These are phyloP conservation scores for Colius striatus DNA, from an alignment of 2,113 vertebrate species.

Conservation along the genomic window DNA sequence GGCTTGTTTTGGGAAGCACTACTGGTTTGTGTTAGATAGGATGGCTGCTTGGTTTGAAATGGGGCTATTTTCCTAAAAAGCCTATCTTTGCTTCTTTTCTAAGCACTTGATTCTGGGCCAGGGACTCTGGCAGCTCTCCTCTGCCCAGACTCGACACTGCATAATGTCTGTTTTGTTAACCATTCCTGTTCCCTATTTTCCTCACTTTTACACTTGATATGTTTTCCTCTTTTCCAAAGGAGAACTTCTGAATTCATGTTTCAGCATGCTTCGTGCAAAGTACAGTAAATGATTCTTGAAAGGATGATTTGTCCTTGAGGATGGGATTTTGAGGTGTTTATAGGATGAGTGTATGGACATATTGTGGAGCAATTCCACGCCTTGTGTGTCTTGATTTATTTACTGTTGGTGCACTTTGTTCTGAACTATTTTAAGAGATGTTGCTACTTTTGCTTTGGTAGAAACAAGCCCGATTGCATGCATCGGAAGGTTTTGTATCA, in stretches of 20 bases:
- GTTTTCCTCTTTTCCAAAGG: not conserved
- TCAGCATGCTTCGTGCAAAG: not conserved
- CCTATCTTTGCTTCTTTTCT: not conserved
- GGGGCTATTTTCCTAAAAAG: not conserved
- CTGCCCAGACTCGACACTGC: not conserved
- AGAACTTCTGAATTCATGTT: not conserved
- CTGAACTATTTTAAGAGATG: constrained; percentile 1
- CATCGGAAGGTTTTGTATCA: not conserved
- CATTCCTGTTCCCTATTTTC: not conserved
- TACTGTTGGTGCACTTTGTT: not conserved
- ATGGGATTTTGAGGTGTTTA: not conserved
- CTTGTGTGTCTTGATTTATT: not conserved
- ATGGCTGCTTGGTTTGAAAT: not conserved
- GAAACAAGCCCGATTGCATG: constrained; percentile 31
- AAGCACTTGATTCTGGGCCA: not conserved
- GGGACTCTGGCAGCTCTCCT: not conserved
- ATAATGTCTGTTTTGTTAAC: rapidly evolving
- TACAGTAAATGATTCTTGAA: not conserved
- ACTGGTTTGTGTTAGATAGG: not conserved
- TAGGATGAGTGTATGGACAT: not conserved
- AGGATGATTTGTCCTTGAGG: not conserved
- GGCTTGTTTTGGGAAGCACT: not conserved
- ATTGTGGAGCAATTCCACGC: not conserved
- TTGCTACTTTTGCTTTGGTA: not conserved
- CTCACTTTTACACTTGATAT: not conserved